Evolutionary conservation across 2,113 vertebrate genomes (phyloP).

Genomic region (Synodontis membranacea): DNA sequence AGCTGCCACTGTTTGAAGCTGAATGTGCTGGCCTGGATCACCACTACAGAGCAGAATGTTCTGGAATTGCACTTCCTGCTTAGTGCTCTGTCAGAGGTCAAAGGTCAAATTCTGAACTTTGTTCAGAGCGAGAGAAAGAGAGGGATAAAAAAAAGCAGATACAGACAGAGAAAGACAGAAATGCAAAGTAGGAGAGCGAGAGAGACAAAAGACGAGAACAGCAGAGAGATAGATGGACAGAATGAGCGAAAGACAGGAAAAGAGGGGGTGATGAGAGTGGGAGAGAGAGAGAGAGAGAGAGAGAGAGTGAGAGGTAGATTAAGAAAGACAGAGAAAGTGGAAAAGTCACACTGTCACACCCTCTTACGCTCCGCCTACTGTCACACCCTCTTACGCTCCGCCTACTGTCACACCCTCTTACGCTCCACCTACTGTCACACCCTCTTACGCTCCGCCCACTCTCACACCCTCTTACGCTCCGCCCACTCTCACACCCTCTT

Average conservation of each 20-base stretch:
- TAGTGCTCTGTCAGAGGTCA: neutral
- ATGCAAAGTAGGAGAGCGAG: neutral
- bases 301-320: neutral
- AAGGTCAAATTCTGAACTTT: neutral
- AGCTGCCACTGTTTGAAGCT: constrained; percentile 17
- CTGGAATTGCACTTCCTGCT: neutral
- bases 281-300: neutral
- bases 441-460: neutral
- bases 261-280: neutral
- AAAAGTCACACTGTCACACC: neutral
- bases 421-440: neutral
- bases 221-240: neutral
- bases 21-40: neutral
- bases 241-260: neutral
- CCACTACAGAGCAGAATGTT: neutral
- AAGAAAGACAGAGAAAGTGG: neutral
- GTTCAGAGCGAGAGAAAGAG: neutral
- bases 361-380: neutral
- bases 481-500: no score
- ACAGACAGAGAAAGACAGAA: neutral
- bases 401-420: neutral
- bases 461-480: neutral
- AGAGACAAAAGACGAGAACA: neutral
- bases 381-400: neutral
- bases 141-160: neutral